Base-by-base conservation (phyloP, 1,140 invertebrate genomes). In the Drosophila murphyi region DNA sequence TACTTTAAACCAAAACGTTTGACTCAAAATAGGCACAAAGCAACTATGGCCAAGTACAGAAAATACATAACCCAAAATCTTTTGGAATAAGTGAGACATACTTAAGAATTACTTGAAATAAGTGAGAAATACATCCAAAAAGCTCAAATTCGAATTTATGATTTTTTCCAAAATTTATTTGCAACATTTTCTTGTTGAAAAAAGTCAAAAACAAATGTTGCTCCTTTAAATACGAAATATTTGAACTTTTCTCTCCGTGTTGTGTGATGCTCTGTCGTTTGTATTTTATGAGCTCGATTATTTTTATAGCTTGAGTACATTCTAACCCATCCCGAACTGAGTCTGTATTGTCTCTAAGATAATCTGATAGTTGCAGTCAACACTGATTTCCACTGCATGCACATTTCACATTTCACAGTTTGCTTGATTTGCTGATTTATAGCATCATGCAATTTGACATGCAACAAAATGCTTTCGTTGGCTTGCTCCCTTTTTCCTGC, bases 371-470 rank as follows among this genome's bases (percentile, higher is more conserved):
- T 8, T 20, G 31, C 12, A 20, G 43, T 31, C 65, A 52, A 52
- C 39, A 29, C 47, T 62, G 52, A 51, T 35, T 35, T 57, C 51
- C 73, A 41, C 29, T 51, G 29, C 48, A 39, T 54, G 69, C 69
- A 61, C 67, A 60, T 82, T 34, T 8, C 45, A 61, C 67, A 60
- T 82, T 34, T 31, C 28, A 63, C 64, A 76, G 28, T 39, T 12
- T 35, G 35, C n/a, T 51, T 77, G 80, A 88, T 80, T 73, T 64
- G 48, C 64, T 67, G 76, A 69, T 80, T 62, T 76, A 71, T 69
- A 35, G 73, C 64, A 37, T 32, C 51, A 55, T 34, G 55, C 59
- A 51, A 57, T 68, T 59, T 64, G 43, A 20, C 7, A 62, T 70
- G 52, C 35, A 68, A 54, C 52, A 29, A 45, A 71, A 63, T 60